These are phyloP conservation scores for Philonicus albiceps DNA, from an alignment of 2,888 invertebrate genomes.

Conservation along the genomic window DNA sequence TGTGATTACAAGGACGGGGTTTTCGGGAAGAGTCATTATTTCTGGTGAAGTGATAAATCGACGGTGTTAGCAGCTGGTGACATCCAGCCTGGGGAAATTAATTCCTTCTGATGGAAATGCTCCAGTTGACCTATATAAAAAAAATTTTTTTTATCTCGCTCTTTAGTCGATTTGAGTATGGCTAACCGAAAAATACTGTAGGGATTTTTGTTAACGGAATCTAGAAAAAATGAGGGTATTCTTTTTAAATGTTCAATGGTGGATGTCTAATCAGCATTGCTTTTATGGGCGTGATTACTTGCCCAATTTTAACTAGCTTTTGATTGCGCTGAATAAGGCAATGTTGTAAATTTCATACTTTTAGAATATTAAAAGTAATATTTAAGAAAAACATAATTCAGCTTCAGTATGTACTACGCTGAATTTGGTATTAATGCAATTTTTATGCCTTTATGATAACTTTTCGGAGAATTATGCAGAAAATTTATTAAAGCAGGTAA, in stretches of 20 bases:
- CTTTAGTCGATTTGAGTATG: neutral
- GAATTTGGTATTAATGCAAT: too few relatives aligned
- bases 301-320: too few relatives aligned
- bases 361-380: too few relatives aligned
- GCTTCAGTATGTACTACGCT: too few relatives aligned
- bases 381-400: too few relatives aligned
- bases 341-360: too few relatives aligned
- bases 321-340: too few relatives aligned
- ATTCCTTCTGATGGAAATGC: neutral
- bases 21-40: neutral
- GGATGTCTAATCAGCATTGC: neutral
- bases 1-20: neutral
- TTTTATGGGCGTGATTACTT: too few relatives aligned
- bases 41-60: neutral
- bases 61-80: neutral
- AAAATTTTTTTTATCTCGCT: neutral
- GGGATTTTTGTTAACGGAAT: neutral
- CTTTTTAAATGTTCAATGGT: neutral
- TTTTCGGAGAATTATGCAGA: too few relatives aligned
- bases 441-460: too few relatives aligned
- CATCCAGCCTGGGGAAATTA: neutral
- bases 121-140: neutral
- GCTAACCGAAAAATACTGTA: neutral
- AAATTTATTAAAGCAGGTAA: neutral
- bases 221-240: neutral